phyloP scores from a whole-genome alignment of 2,888 invertebrate species.

The Ceratothoa steindachneri region DNA sequence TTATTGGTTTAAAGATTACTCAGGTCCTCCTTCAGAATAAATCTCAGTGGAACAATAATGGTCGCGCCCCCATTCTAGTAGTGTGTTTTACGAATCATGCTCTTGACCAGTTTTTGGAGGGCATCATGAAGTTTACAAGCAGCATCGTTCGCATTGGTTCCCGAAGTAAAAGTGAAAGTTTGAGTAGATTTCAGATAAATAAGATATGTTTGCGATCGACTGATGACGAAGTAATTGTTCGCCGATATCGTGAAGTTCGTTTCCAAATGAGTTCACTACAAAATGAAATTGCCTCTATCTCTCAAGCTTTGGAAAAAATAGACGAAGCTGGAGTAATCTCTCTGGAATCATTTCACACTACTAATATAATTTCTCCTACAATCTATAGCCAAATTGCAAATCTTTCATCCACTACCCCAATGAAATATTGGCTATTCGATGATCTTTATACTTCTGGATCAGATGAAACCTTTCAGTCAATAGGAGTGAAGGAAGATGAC shows the following conservation, averaged over 20 bases:
- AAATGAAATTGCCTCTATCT: background rate
- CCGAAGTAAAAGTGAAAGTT: constrained; percentile 61
- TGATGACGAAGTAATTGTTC: background rate
- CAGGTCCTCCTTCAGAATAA: constrained; percentile 60
- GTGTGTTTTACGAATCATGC: constrained; percentile 83
- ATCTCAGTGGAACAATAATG: background rate
- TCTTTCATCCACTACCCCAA: too few relatives aligned
- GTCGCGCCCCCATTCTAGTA: constrained; percentile 60
- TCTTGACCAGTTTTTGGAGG: constrained; percentile 74
- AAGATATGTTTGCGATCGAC: background rate
- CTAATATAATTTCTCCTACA: too few relatives aligned
- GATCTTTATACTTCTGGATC: too few relatives aligned
- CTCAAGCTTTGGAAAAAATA: background rate
- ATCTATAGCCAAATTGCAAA: too few relatives aligned
- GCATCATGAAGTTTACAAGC: constrained; percentile 59
- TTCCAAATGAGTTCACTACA: background rate
- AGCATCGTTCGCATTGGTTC: constrained; percentile 67
- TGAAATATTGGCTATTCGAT: too few relatives aligned
- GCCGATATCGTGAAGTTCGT: background rate
- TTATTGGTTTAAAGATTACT: constrained; percentile 70
- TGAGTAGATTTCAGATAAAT: constrained; percentile 53
- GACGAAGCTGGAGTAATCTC: background rate
- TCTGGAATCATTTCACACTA: background rate
- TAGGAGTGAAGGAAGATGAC: background rate
- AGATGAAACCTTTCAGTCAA: too few relatives aligned